phyloP scores from a whole-genome alignment of 2,888 invertebrate species.

The Chrysodeixis includens region DNA sequence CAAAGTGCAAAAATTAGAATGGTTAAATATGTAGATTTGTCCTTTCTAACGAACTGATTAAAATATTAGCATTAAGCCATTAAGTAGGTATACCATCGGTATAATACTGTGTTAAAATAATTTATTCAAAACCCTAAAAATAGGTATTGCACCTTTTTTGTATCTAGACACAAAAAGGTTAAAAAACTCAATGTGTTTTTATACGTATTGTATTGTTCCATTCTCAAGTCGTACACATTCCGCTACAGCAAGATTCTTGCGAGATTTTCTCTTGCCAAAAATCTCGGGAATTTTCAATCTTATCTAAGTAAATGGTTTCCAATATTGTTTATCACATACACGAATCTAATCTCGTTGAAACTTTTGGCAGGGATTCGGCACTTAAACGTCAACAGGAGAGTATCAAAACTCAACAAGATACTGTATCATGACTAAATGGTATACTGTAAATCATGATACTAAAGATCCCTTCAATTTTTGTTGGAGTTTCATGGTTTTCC shows the following conservation, averaged over 20 bases:
- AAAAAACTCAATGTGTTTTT: no score
- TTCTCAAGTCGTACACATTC: background rate
- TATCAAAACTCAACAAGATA: background rate
- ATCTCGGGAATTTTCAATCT: background rate
- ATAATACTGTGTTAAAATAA: no score
- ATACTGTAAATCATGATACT: background rate
- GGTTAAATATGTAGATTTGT: no score
- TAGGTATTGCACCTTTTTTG: no score
- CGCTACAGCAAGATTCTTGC: background rate
- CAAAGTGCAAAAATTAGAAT: no score
- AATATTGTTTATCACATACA: background rate
- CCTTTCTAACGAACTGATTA: no score
- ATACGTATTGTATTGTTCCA: background rate
- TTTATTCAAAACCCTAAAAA: no score
- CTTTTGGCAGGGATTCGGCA: conserved; percentile 1
- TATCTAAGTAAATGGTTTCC: background rate
- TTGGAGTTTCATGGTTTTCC: background rate
- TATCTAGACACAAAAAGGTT: no score
- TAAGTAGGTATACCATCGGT: no score
- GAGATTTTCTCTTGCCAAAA: conserved; percentile 1
- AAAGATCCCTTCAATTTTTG: background rate
- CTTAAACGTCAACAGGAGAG: background rate
- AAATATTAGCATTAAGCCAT: no score
- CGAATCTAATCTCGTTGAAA: background rate
- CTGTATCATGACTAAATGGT: background rate